Conservation (phyloP, 2,113 vertebrate genomes). For the Embiotoca jacksoni region DNA sequence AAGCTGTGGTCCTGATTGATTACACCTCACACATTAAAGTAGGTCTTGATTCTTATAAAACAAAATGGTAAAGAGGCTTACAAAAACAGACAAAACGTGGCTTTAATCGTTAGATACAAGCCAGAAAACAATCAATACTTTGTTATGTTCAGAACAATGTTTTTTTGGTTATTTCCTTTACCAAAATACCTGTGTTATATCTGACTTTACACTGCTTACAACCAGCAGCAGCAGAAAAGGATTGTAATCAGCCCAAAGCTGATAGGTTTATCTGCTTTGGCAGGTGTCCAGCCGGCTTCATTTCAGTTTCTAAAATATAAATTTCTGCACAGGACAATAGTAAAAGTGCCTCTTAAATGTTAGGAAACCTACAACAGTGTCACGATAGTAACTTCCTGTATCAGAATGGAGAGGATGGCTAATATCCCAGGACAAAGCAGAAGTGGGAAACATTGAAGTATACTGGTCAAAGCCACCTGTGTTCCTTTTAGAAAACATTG, state of each 20-base stretch:
- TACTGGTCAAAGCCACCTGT: constrained; percentile 26
- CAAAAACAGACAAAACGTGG: too few species aligned
- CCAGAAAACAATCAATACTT: background rate
- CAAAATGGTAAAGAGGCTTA: too few species aligned
- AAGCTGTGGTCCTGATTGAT: too few species aligned
- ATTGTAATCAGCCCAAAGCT: background rate
- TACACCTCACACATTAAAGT: too few species aligned
- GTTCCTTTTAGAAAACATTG: constrained; percentile 20
- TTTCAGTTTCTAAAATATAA: constrained; percentile 9
- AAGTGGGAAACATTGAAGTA: constrained; percentile 8
- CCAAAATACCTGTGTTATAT: background rate
- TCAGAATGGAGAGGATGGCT: too few species aligned
- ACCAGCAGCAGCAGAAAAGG: background rate
- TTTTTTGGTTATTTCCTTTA: background rate
- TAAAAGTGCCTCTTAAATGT: too few species aligned
- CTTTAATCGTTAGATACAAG: background rate
- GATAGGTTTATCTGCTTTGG: background rate
- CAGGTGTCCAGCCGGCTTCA: background rate
- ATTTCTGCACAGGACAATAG: background rate
- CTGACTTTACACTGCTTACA: background rate
- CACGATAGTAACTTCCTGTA: too few species aligned
- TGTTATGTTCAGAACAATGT: background rate
- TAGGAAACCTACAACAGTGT: too few species aligned
- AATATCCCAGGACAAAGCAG: background rate
- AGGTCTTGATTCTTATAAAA: too few species aligned